A percentile compares a stretch with the other conserved stretches of the same genome.
These are phyloP conservation scores for Steinernema khuongi DNA, from an alignment of 1,140 invertebrate species.

Conservation along the genomic window DNA sequence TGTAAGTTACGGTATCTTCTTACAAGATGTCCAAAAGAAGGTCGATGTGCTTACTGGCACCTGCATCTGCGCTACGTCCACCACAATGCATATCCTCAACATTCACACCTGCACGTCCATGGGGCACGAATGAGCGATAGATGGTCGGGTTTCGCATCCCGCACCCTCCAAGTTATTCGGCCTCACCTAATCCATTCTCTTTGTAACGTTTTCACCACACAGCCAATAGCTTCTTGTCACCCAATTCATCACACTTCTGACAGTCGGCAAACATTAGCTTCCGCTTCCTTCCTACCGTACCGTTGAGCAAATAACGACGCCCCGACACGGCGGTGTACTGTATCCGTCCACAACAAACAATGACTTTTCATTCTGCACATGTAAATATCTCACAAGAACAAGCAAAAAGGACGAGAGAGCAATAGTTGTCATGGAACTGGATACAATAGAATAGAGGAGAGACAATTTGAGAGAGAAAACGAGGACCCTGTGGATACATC, in stretches of 20 bases:
- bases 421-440: neutral
- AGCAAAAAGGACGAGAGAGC: neutral
- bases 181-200: too few species aligned
- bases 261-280: neutral
- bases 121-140: too few species aligned
- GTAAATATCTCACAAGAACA: constrained; percentile 11
- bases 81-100: too few species aligned
- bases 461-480: neutral
- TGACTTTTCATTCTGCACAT: neutral
- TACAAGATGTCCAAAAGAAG: too few species aligned
- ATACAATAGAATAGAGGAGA: neutral
- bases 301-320: neutral
- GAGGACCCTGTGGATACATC: neutral
- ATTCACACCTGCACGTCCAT: too few species aligned
- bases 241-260: neutral
- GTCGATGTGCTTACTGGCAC: too few species aligned
- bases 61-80: too few species aligned
- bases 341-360: neutral
- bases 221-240: neutral
- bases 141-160: too few species aligned
- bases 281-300: neutral
- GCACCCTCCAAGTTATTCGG: too few species aligned
- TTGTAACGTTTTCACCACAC: too few species aligned
- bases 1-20: too few species aligned
- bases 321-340: neutral